phyloP scores from a whole-genome alignment of 1,140 invertebrate genomes.

The Mercenaria mercenaria region DNA sequence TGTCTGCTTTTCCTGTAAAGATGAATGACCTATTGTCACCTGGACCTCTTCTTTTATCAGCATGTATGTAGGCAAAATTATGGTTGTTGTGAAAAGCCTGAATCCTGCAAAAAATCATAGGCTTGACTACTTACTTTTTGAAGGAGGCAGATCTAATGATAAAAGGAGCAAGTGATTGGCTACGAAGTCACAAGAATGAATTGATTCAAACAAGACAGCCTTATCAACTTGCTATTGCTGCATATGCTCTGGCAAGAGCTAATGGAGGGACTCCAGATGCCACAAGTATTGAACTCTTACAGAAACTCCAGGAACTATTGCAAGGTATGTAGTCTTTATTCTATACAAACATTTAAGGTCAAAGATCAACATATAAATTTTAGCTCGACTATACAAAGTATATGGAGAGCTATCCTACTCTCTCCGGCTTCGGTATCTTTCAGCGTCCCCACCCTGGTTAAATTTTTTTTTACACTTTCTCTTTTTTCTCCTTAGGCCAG shows the following conservation, averaged over 20 bases:
- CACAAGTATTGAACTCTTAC: neutral
- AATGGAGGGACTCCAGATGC: neutral
- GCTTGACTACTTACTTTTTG: no score
- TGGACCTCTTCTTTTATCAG: no score
- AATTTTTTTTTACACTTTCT: no score
- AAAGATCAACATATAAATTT: neutral
- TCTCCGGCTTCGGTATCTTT: neutral
- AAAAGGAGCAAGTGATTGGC: constrained; percentile 17
- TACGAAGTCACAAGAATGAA: neutral
- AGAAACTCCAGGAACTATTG: neutral
- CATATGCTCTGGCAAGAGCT: constrained; percentile 33
- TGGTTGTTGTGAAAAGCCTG: no score
- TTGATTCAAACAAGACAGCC: neutral
- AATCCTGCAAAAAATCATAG: neutral
- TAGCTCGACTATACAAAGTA: no score
- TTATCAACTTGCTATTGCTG: constrained; percentile 8
- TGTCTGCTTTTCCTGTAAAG: no score
- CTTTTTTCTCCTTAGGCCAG: no score
- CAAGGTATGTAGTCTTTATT: neutral
- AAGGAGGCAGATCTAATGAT: neutral
- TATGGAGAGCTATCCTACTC: neutral
- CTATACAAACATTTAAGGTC: neutral
- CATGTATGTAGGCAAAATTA: no score
- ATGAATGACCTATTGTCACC: no score
- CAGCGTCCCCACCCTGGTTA: no score